Conservation (phyloP, 2,113 vertebrate genomes). For the Rafetus swinhoei region DNA sequence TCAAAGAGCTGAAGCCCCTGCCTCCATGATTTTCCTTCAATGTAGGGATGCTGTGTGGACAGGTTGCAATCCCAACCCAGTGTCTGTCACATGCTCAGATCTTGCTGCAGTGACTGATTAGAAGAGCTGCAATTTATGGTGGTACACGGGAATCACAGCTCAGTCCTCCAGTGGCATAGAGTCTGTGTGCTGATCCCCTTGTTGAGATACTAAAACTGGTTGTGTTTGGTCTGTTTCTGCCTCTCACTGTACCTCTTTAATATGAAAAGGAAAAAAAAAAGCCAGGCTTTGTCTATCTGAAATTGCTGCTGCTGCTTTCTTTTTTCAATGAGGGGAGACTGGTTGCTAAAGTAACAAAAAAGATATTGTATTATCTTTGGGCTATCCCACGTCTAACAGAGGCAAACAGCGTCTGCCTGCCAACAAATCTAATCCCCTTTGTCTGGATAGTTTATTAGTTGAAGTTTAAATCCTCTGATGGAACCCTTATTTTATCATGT, state of each 20-base stretch:
- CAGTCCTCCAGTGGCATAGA: neutral
- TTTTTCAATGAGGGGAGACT: conserved; percentile 52
- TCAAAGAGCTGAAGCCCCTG: neutral
- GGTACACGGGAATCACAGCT: conserved; percentile 1
- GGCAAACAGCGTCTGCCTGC: conserved; percentile 30
- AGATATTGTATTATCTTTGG: conserved; percentile 40
- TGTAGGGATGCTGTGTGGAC: neutral
- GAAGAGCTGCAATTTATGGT: neutral
- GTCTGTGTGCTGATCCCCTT: neutral
- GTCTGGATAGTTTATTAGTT: conserved; percentile 68
- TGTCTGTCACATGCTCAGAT: neutral
- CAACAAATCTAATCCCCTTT: conserved; percentile 40
- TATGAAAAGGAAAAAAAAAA: conserved; percentile 31
- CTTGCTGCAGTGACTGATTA: conserved; percentile 17
- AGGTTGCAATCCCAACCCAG: neutral
- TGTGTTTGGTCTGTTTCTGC: conserved; percentile 53
- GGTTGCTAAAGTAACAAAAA: conserved; percentile 34
- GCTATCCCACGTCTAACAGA: conserved; percentile 44
- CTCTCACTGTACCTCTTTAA: neutral
- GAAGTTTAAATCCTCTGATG: conserved; percentile 30
- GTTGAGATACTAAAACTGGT: conserved; percentile 29
- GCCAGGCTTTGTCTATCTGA: conserved; percentile 44
- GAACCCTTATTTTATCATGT: conserved; percentile 33
- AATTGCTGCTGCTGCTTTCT: conserved; percentile 49
- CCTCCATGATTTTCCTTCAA: neutral